Evolutionary conservation across 2,797 vertebrate genomes (phyloP).

Genomic region (Myotis pilosus): DNA sequence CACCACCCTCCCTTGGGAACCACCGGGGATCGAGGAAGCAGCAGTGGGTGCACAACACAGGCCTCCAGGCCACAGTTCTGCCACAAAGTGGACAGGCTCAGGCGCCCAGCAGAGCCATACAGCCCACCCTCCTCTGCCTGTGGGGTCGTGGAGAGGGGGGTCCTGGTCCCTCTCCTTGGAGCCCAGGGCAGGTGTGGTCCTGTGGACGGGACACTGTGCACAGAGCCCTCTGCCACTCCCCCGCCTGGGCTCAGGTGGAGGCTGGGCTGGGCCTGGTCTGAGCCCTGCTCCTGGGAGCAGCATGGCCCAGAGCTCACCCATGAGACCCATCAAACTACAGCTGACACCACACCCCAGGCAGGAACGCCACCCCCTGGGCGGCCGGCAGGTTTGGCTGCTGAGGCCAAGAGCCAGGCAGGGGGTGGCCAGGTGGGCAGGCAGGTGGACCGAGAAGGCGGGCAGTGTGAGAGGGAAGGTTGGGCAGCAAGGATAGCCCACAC

Average conservation of each 20-base stretch:
- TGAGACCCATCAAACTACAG: background rate
- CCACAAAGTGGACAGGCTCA: background rate
- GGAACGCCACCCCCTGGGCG: too few species aligned
- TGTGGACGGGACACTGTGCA: background rate
- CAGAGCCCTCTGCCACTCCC: background rate
- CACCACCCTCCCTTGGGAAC: background rate
- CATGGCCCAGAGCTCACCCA: background rate
- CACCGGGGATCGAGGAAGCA: background rate
- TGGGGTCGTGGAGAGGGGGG: fast-evolving
- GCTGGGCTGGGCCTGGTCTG: background rate
- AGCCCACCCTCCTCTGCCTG: background rate
- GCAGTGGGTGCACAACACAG: too few species aligned
- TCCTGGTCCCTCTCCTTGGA: background rate
- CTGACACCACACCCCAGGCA: too few species aligned
- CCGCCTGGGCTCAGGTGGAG: background rate
- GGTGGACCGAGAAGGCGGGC: background rate
- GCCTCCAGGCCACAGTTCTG: background rate
- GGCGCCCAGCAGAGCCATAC: background rate
- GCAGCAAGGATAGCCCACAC: background rate
- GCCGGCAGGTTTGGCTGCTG: background rate
- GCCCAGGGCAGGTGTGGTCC: background rate
- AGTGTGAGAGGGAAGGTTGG: background rate
- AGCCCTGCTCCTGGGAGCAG: background rate
- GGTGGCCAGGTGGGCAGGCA: background rate
- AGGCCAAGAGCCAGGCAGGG: background rate